Percentiles rank a stretch among this genome's conserved stretches.
Evolutionary conservation across 2,797 vertebrate species (phyloP).

Genomic region (Phaenicophaeus curvirostris): DNA sequence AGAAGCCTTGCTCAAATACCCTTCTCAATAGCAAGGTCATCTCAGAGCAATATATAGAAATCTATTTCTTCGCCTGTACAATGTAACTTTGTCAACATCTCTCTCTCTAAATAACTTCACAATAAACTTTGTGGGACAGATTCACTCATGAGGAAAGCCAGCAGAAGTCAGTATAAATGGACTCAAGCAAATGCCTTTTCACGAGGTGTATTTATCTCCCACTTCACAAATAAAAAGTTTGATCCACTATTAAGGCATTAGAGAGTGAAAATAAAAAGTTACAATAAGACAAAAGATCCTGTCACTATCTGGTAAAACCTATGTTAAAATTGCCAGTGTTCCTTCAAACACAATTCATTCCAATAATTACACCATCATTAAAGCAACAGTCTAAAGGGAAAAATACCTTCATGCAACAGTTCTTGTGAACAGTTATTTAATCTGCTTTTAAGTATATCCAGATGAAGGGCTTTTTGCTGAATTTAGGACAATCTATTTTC

Average conservation of each 20-base stretch:
- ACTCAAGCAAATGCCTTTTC: background rate
- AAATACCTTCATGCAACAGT: conserved; percentile 8
- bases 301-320: background rate
- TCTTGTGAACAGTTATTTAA: conserved; percentile 39
- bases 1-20: background rate
- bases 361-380: conserved; percentile 43
- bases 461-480: conserved; percentile 1
- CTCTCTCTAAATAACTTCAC: background rate
- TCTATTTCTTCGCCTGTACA: background rate
- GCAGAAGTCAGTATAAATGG: background rate
- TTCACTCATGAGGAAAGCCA: background rate
- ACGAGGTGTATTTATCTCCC: background rate
- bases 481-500: conserved; percentile 37
- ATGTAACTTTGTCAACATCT: background rate
- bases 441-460: conserved; percentile 10
- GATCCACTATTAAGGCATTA: background rate
- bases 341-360: background rate
- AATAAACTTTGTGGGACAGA: background rate
- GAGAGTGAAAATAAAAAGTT: background rate
- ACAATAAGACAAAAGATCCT: background rate
- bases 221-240: background rate
- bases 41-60: background rate
- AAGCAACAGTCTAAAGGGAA: conserved; percentile 13
- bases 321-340: conserved; percentile 10
- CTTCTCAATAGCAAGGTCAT: background rate